Conservation (phyloP, 2,888 invertebrate genomes). For the Nymphalis polychloros region DNA sequence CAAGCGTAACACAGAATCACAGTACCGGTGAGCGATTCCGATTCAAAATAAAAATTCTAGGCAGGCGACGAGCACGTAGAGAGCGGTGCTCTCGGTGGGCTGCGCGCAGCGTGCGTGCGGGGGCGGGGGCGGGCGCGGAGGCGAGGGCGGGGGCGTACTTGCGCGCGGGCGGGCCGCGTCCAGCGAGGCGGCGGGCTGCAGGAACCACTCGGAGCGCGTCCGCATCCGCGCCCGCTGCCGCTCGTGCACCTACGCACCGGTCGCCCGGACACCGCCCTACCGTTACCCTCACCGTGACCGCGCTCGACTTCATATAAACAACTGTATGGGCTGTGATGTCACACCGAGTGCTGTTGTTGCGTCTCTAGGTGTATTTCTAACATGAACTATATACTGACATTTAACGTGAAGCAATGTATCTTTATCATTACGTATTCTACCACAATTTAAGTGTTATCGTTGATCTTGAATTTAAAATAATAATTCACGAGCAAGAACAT, state of each 20-base stretch:
- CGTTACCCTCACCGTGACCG: constrained; percentile 34
- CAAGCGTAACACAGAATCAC: constrained; percentile 70
- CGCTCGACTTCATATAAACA: constrained; percentile 23
- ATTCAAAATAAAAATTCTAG: constrained; percentile 80
- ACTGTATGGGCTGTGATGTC: constrained; percentile 3
- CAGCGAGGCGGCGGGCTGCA: constrained; percentile 85
- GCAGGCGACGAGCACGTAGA: constrained; percentile 80
- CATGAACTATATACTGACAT: too few species aligned
- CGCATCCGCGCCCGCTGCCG: constrained; percentile 98
- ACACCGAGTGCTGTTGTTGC: too few species aligned
- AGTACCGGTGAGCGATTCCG: constrained; percentile 70
- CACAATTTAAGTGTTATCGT: too few species aligned
- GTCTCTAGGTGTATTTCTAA: too few species aligned
- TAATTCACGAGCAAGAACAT: too few species aligned
- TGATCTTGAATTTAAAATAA: too few species aligned
- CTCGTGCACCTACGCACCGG: constrained; percentile 91
- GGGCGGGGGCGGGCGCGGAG: constrained; percentile 42
- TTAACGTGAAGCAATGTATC: too few species aligned
- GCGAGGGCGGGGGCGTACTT: constrained; percentile 34
- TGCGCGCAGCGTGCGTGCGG: constrained; percentile 39
- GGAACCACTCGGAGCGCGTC: constrained; percentile 98
- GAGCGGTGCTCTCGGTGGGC: constrained; percentile 70
- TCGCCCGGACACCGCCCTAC: constrained; percentile 44
- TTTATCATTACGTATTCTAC: too few species aligned
- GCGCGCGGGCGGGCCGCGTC: constrained; percentile 53